These are phyloP conservation scores for Pseudococcus jackbeardsleyi DNA, from an alignment of 2,888 invertebrate genomes.

Conservation along the genomic window DNA sequence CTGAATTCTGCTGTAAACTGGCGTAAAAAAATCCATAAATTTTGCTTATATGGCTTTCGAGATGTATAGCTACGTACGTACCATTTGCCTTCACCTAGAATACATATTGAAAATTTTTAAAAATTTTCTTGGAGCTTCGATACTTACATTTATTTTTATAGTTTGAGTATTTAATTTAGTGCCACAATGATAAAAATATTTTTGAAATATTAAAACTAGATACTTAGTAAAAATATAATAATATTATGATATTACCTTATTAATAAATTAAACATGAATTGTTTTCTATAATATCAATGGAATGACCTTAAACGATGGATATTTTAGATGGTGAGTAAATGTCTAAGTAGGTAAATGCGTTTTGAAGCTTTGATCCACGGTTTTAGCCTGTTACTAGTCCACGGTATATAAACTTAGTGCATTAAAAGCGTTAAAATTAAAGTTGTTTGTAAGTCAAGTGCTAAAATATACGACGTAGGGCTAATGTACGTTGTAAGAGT, in stretches of 20 bases:
- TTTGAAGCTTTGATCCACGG: slow-evolving; percentile 47
- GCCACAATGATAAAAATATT: neutral
- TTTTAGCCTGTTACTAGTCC: neutral
- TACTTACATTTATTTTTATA: neutral
- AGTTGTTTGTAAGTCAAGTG: neutral
- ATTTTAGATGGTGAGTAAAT: slow-evolving; percentile 50
- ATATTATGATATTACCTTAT: neutral
- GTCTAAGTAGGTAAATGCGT: neutral
- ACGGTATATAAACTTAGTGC: slow-evolving; percentile 20
- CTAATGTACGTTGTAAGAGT: neutral
- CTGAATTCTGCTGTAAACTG: neutral
- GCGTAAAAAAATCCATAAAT: neutral
- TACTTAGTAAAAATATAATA: neutral
- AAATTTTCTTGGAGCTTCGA: neutral
- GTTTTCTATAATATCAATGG: slow-evolving; percentile 40
- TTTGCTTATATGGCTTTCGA: neutral
- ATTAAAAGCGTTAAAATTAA: neutral
- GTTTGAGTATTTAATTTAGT: neutral
- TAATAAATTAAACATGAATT: slow-evolving; percentile 32
- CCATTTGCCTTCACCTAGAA: neutral
- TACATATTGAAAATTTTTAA: neutral
- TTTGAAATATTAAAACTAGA: too few relatives aligned
- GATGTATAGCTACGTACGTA: too few relatives aligned
- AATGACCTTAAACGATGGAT: slow-evolving; percentile 15
- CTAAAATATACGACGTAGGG: neutral